Conservation (phyloP, 2,113 vertebrate genomes). For the Rhinopithecus roxellana region DNA sequence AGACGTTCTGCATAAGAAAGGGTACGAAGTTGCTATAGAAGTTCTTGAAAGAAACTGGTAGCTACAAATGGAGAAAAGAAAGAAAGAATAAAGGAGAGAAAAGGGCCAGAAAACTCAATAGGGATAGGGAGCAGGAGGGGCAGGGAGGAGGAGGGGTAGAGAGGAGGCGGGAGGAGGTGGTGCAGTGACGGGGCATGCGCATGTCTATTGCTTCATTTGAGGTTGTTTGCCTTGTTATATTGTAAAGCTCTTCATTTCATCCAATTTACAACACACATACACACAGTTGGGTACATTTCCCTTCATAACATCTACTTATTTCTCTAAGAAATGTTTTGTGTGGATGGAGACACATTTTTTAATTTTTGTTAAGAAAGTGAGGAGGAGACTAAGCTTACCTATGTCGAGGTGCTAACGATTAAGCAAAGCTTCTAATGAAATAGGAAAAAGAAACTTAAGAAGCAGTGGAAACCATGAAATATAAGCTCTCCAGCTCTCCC, state of each 20-base stretch:
- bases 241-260: background rate
- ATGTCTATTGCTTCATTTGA: background rate
- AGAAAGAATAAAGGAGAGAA: background rate
- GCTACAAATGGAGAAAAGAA: background rate
- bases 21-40: background rate
- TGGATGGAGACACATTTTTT: background rate
- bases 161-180: background rate
- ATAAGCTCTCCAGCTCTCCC: background rate
- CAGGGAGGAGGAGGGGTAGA: no score
- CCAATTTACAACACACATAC: background rate
- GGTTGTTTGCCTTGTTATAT: background rate
- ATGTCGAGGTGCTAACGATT: background rate
- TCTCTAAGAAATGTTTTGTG: background rate
- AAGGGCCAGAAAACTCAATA: fast-evolving
- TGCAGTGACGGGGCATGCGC: fast-evolving
- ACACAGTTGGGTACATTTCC: background rate
- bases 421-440: background rate
- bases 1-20: background rate
- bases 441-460: background rate
- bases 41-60: background rate
- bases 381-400: background rate
- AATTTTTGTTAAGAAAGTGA: background rate
- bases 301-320: background rate
- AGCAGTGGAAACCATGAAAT: background rate
- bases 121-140: background rate